A percentile compares a stretch with the other conserved stretches of the same genome.
Evolutionary conservation across 2,113 vertebrate genomes (phyloP).

Genomic region (Hippopotamus amphibius): DNA sequence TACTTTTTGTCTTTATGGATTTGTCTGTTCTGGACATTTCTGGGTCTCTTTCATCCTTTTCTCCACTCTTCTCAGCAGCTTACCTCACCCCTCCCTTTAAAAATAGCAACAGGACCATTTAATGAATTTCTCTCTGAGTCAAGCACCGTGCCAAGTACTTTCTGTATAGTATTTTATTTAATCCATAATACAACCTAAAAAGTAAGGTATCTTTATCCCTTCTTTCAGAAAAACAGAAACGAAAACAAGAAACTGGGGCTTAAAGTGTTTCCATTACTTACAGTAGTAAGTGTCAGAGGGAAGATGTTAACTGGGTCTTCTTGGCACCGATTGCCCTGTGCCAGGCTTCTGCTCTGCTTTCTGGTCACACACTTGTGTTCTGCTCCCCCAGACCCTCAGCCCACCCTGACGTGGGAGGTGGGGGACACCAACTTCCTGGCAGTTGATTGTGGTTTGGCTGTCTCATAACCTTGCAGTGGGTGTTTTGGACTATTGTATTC

Average conservation of each 20-base stretch:
- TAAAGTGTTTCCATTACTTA: neutral
- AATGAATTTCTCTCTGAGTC: neutral
- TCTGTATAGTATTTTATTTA: neutral
- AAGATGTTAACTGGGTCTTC: neutral
- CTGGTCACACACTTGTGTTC: accelerated
- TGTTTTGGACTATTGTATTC: slow-evolving; percentile 10
- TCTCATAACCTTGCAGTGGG: neutral
- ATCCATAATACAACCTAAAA: neutral
- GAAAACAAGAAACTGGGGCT: neutral
- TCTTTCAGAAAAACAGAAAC: neutral
- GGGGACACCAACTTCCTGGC: neutral
- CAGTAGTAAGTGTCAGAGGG: neutral
- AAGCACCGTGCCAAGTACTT: neutral
- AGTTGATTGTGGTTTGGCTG: neutral
- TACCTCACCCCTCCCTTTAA: neutral
- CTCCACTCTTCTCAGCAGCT: neutral
- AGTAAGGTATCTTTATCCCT: neutral
- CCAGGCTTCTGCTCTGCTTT: neutral
- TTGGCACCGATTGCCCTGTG: neutral
- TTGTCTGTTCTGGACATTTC: neutral
- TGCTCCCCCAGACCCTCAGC: neutral
- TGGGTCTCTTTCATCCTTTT: neutral
- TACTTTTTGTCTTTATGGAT: neutral
- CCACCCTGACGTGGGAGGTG: neutral
- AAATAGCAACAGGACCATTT: neutral